Percentiles rank a stretch among this genome's conserved stretches.
phyloP scores from a whole-genome alignment of 2,113 vertebrate species.

The Otocyon megalotis region DNA sequence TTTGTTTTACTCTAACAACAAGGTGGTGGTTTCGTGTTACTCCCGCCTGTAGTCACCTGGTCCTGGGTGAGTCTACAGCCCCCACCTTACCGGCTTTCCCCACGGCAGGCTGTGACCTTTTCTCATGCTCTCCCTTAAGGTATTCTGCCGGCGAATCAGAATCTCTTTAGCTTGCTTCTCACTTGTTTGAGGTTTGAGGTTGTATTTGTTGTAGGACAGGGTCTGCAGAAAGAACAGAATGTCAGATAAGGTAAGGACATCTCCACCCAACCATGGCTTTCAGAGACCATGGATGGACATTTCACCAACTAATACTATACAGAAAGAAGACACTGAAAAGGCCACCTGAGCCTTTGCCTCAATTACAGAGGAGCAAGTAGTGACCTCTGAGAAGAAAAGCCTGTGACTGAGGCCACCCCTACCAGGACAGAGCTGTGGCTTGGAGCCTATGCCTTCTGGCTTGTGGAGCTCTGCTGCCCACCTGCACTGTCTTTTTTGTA shows the following conservation, averaged over 20 bases:
- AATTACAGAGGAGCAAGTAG: neutral
- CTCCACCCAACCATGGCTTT: neutral
- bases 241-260: neutral
- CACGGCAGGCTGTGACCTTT: constrained; percentile 88
- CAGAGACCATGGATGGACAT: neutral
- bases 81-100: constrained; percentile 83
- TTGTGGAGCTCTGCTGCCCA: too few species aligned
- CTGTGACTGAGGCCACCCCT: accelerated
- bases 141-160: constrained; percentile 86
- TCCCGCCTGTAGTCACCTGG: accelerated
- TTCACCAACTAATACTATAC: neutral
- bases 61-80: accelerated
- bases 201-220: constrained; percentile 87
- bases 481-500: accelerated
- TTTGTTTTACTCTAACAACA: neutral
- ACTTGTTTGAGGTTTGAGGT: constrained; percentile 78
- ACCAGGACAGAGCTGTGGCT: neutral
- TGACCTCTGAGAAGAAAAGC: accelerated
- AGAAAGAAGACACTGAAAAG: accelerated
- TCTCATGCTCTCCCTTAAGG: constrained; percentile 82
- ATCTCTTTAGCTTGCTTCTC: constrained; percentile 89
- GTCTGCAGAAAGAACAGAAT: constrained; percentile 84
- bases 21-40: neutral
- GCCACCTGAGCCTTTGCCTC: neutral
- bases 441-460: neutral